Evolutionary conservation across 2,113 vertebrate species (phyloP), one percentile per base, ranked within the genome.

Genomic region (Chionomys nivalis): DNA sequence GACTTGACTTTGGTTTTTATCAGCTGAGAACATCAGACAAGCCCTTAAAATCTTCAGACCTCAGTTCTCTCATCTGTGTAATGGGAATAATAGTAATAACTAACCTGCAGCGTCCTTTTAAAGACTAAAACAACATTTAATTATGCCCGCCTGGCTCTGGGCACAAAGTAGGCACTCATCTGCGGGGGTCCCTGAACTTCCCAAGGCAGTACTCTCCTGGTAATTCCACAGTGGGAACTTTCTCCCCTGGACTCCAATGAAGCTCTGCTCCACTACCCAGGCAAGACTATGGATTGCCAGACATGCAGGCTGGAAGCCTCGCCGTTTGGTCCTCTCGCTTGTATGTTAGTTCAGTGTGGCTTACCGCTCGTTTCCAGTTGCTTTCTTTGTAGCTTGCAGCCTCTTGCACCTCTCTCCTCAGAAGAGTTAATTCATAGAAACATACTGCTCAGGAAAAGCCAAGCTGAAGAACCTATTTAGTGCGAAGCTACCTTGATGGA

Each of bases 21-120:
- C 73, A 73, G 87, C 70, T 90, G 58, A 82, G 58, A 82, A 11
- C 90, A 47, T 73, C 72, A 81, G 66, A 44, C 4, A 93, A 90
- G 70, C 44, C 83, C 17, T 42, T 76, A 31, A 31, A 14, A 70
- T 90, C 55, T 86, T 16, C 52, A 61, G 83, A 78, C 68, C 81
- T 91, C 49, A 61, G 26, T 86, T 73, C 14, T 36, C 72, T 87
- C 68, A 55, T 65, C 86, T 91, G n/a, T 52, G 7, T 73, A 66
- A 49, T 16, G 1, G 70, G 55, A 65, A 44, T 79, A 76, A 72
- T 83, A 76, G 44, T 70, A 65, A 68, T 89, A 78, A 70, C 82
- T 95, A 83, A 66, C n/a, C 58, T 79, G 52, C n/a, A 81, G 70
- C 47, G 36, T 92, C 26, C 91, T 87, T 87, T 36, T 93, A 93